phyloP scores from a whole-genome alignment of 2,797 vertebrate genomes.

The Pyrocephalus nanus region DNA sequence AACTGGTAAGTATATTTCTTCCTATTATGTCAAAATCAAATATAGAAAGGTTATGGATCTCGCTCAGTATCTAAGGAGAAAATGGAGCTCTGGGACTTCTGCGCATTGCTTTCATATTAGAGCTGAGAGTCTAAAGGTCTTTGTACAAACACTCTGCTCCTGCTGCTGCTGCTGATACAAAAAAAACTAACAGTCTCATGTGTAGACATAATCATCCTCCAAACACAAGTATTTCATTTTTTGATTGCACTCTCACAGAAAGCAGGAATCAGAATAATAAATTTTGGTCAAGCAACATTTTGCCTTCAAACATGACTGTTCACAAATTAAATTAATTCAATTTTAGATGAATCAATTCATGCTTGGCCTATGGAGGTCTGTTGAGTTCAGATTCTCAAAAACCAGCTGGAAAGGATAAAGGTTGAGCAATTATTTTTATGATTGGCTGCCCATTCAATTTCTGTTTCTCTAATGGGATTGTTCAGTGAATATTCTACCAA shows the following conservation, averaged over 20 bases:
- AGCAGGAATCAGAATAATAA: constrained; percentile 24
- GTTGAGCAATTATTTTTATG: constrained; percentile 55
- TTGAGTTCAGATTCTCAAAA: constrained; percentile 36
- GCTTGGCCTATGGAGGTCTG: constrained; percentile 31
- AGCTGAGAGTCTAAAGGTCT: not conserved
- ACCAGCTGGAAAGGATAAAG: constrained; percentile 52
- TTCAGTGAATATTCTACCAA: constrained; percentile 14
- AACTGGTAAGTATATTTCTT: not conserved
- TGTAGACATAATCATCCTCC: not conserved
- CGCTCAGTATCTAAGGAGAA: not conserved
- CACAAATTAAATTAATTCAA: constrained; percentile 49
- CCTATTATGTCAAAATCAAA: not conserved
- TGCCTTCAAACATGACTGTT: constrained; percentile 25
- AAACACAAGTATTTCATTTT: not conserved
- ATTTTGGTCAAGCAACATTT: constrained; percentile 25
- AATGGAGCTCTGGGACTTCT: not conserved
- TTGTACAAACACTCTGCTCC: not conserved
- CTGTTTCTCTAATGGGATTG: constrained; percentile 49
- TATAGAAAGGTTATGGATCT: not conserved
- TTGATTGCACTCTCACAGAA: not conserved
- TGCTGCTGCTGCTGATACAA: not conserved
- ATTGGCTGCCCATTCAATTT: constrained; percentile 60
- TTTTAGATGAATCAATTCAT: constrained; percentile 39
- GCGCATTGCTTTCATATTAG: not conserved
- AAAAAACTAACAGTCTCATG: not conserved